These are phyloP conservation scores for Barbus barbus DNA, from an alignment of 2,113 vertebrate genomes.

Conservation along the genomic window DNA sequence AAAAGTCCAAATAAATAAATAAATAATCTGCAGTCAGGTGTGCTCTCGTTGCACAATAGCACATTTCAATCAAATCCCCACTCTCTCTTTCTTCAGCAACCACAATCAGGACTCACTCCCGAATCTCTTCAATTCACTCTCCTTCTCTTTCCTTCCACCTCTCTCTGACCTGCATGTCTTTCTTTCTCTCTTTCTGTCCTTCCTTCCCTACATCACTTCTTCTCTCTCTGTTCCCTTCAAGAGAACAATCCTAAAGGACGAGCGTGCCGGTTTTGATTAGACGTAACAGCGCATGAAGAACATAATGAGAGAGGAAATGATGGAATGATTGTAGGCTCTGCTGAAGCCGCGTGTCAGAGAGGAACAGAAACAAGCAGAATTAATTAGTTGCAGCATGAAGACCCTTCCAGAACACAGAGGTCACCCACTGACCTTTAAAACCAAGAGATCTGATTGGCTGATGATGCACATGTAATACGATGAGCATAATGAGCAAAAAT, in stretches of 20 bases:
- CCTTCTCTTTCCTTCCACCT: background rate
- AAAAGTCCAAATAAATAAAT: background rate
- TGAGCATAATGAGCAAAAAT: background rate
- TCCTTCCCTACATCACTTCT: background rate
- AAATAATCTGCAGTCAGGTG: constrained; percentile 12
- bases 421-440: constrained; percentile 38
- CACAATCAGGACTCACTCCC: constrained; percentile 16
- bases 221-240: constrained; percentile 1
- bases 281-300: constrained; percentile 48
- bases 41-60: background rate
- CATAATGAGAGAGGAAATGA: constrained; percentile 53
- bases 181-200: background rate
- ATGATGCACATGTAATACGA: constrained; percentile 28
- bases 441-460: constrained; percentile 38
- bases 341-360: constrained; percentile 44
- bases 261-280: constrained; percentile 54
- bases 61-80: background rate
- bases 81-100: constrained; percentile 2
- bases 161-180: background rate
- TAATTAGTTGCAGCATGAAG: constrained; percentile 30
- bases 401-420: constrained; percentile 44
- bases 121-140: constrained; percentile 6
- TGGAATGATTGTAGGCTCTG: constrained; percentile 55
- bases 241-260: constrained; percentile 41
- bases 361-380: constrained; percentile 17